phyloP scores from a whole-genome alignment of 2,113 vertebrate species.

The Harpagus bidentatus region DNA sequence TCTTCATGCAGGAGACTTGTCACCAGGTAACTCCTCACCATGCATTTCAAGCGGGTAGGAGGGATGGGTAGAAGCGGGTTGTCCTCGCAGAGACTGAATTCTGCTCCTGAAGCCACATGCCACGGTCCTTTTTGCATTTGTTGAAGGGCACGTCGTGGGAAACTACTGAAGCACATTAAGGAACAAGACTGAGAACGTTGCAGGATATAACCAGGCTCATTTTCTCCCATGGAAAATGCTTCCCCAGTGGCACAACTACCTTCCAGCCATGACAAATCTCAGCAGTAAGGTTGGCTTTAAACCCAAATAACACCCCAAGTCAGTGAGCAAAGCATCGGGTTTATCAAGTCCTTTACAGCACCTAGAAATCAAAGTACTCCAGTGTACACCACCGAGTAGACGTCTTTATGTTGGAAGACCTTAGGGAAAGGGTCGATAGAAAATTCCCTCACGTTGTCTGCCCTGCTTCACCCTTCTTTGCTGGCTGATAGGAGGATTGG shows the following conservation, averaged over 20 bases:
- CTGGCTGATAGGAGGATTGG: not conserved
- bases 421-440: not conserved
- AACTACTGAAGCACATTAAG: not conserved
- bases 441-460: not conserved
- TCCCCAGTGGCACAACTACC: not conserved
- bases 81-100: not conserved
- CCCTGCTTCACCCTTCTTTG: not conserved
- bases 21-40: accelerated
- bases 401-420: not conserved
- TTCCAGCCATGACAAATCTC: not conserved
- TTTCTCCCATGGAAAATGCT: not conserved
- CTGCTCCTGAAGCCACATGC: not conserved
- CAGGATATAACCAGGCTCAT: not conserved
- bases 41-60: accelerated
- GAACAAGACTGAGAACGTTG: accelerated
- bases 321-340: not conserved
- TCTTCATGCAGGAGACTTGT: not conserved
- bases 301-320: not conserved
- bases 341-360: not conserved
- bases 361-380: not conserved
- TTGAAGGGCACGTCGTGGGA: not conserved
- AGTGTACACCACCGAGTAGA: accelerated
- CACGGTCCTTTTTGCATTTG: accelerated
- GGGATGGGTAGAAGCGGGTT: not conserved
- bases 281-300: not conserved